Conservation (phyloP, 2,113 vertebrate species). For the Gila orcuttii region DNA sequence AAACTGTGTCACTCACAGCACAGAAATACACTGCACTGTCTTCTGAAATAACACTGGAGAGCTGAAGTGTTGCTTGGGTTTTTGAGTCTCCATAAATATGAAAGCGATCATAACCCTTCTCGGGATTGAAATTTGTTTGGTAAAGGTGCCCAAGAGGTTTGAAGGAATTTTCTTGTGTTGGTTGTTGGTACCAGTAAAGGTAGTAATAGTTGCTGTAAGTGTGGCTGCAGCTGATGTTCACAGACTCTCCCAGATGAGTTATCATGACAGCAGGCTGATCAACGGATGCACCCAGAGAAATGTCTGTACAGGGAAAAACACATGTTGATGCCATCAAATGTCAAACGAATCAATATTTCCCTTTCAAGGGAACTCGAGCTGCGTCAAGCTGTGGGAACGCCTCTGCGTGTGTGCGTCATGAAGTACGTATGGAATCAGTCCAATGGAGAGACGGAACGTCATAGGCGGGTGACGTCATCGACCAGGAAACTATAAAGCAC, state of each 20-base stretch:
- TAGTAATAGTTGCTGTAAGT: slow-evolving; percentile 45
- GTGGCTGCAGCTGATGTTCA: slow-evolving; percentile 50
- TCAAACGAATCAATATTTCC: not conserved
- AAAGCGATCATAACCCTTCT: slow-evolving; percentile 46
- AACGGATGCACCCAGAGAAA: slow-evolving; percentile 14
- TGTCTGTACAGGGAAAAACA: slow-evolving; percentile 23
- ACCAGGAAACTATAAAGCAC: no score
- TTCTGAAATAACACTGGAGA: slow-evolving; percentile 33
- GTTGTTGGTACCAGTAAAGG: slow-evolving; percentile 58
- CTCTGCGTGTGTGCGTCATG: no score
- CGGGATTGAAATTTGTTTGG: not conserved
- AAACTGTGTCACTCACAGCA: slow-evolving; percentile 55
- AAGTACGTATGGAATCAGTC: no score
- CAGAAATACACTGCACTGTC: slow-evolving; percentile 53
- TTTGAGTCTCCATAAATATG: slow-evolving; percentile 47
- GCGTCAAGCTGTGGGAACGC: no score
- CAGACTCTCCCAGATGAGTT: not conserved
- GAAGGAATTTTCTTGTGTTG: slow-evolving; percentile 27
- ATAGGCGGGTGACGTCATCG: no score
- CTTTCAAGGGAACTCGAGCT: no score
- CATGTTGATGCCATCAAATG: not conserved
- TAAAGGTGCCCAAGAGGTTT: slow-evolving; percentile 53
- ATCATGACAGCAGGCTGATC: slow-evolving; percentile 43
- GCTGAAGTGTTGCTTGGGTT: slow-evolving; percentile 45
- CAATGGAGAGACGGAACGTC: no score